Evolutionary conservation across 2,797 vertebrate genomes (phyloP).

Genomic region (Neomorphus geoffroyi): DNA sequence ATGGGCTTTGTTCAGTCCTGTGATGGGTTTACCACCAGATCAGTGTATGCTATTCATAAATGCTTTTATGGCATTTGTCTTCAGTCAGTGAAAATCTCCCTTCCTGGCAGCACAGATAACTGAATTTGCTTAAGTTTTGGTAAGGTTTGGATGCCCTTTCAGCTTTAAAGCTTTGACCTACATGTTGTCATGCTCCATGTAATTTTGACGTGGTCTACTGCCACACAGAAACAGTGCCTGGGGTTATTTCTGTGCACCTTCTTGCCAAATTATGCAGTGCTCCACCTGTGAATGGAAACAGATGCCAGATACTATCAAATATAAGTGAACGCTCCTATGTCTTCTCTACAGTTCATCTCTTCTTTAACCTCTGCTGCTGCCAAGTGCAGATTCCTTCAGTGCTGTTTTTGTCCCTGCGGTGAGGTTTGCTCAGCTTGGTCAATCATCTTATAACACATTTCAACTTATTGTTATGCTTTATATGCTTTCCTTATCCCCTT

Average conservation of each 20-base stretch:
- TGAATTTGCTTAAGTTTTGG: not conserved
- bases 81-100: not conserved
- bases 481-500: not conserved
- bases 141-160: slow-evolving; percentile 2
- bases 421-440: not conserved
- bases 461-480: not conserved
- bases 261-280: not conserved
- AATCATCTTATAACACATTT: not conserved
- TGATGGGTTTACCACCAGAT: not conserved
- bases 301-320: not conserved
- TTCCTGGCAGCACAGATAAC: not conserved
- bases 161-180: slow-evolving; percentile 32
- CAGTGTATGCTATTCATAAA: not conserved
- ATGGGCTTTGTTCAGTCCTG: not conserved
- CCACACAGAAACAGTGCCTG: not conserved
- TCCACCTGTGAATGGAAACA: not conserved
- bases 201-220: not conserved
- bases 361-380: not conserved
- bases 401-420: not conserved
- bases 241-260: not conserved
- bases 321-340: not conserved
- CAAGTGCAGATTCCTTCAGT: not conserved
- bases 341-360: not conserved
- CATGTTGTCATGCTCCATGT: not conserved
- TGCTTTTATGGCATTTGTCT: not conserved